Evolutionary conservation across 2,797 vertebrate genomes (phyloP).

Genomic region (Nothura maculosa): DNA sequence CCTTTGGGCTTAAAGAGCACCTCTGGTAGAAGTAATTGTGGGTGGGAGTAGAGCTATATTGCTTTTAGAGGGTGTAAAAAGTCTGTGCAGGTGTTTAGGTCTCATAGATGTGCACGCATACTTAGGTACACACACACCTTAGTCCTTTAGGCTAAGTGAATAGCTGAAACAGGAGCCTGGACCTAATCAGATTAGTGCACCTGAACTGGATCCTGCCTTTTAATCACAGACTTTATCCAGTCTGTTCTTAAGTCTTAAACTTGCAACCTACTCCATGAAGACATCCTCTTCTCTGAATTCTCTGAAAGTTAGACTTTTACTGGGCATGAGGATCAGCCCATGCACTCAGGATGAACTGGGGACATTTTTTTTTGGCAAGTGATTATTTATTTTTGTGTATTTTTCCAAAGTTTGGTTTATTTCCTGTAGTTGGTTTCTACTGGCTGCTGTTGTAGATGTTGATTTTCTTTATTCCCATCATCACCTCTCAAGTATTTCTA

Average conservation of each 20-base stretch:
- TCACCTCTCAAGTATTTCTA: conserved; percentile 36
- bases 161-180: background rate
- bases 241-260: background rate
- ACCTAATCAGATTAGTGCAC: background rate
- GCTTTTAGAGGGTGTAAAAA: background rate
- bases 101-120: background rate
- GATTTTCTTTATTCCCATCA: background rate
- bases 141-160: background rate
- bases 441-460: background rate
- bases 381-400: conserved; percentile 29
- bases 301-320: background rate
- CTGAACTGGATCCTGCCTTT: background rate
- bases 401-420: conserved; percentile 23
- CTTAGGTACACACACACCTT: background rate
- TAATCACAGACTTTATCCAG: background rate
- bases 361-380: background rate
- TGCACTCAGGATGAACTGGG: background rate
- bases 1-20: background rate
- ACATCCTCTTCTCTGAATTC: background rate
- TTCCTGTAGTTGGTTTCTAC: conserved; percentile 31
- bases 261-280: background rate
- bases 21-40: background rate
- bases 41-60: background rate
- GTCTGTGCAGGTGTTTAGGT: conserved; percentile 13
- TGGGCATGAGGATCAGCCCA: background rate